Evolutionary conservation across 2,797 vertebrate genomes (phyloP), one percentile per base, ranked within the genome.

Genomic region (Kryptolebias ocellatus): DNA sequence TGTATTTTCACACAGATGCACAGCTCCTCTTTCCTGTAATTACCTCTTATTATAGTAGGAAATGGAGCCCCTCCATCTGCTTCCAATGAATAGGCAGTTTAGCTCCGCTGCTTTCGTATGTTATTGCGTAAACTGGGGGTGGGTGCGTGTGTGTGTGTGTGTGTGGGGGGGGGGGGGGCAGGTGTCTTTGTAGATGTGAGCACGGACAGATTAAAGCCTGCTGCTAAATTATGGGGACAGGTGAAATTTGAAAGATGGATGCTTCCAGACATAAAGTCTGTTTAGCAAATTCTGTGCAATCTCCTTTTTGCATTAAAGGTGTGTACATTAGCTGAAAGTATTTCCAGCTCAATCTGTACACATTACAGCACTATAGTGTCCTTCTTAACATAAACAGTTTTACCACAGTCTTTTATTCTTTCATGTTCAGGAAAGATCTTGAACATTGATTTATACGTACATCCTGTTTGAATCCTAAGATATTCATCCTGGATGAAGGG

Each of bases 51-150:
- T 92, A 90, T 83, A 79, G 89, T 79, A 83, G 92, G 92, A 92
- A 92, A 88, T 88, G 76, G 79, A 90, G 82, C 68, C 70, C 68
- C 90, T 82, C 91, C 94, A 93, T 94, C 93, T 94, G 93, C 90
- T 93, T 90, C 74, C 88, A 88, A 88, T 94, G 89, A 94, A 92
- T 91, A 78, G 86, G 86, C 84, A 90, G 87, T 84, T 86, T 75
- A 66, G 80, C 62, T 76, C 75, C 79, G 74, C 86, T 70, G 80
- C 86, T 84, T 90, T 87, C 74, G 81, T 78, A 80, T 89, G 73
- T 86, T 80, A 78, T 83, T 80, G 83, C 87, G 87, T 87, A 79
- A 90, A 90, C 74, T 56, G 60, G 53, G 65, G 80, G 87, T 81
- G 85, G 90, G 90, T 91, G 93, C 89, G 93, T 94, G 92, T 92